These are phyloP conservation scores for Stenopsyche tienmushanensis DNA, from an alignment of 1,140 invertebrate genomes.

Conservation along the genomic window DNA sequence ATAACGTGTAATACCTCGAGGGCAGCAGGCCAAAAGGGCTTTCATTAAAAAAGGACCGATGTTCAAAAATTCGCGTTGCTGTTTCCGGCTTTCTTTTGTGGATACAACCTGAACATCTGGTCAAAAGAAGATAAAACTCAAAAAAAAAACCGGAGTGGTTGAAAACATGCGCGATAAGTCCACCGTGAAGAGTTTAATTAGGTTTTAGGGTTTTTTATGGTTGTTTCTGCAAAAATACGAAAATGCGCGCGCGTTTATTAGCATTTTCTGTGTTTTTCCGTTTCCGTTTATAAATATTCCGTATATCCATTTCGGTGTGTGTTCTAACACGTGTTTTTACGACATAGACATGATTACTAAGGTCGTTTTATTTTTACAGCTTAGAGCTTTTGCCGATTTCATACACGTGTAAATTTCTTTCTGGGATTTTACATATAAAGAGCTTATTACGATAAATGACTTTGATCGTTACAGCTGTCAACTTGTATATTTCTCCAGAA, in stretches of 20 bases:
- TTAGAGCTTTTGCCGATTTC: no score
- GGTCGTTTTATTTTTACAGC: no score
- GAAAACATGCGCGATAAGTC: not conserved
- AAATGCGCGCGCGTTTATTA: not conserved
- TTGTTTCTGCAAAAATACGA: not conserved
- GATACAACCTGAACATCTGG: not conserved
- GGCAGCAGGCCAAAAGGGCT: not conserved
- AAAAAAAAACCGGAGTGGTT: not conserved
- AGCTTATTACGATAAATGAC: no score
- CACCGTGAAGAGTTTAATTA: conserved; percentile 8
- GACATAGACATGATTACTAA: no score
- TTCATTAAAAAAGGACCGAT: not conserved
- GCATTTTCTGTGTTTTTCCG: not conserved
- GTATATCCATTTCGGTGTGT: no score
- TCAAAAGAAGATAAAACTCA: not conserved
- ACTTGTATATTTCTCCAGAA: no score
- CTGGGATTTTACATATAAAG: no score
- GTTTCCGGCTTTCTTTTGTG: not conserved
- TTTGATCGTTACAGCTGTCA: no score
- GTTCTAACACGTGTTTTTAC: no score
- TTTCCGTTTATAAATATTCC: no score
- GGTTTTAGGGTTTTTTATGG: conserved; percentile 1
- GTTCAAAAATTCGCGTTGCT: not conserved
- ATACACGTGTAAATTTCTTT: no score
- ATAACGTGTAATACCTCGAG: no score